A percentile compares a stretch with the other conserved stretches of the same genome.
Evolutionary conservation across 2,797 vertebrate species (phyloP).

Genomic region (Helicolenus hilgendorfi): DNA sequence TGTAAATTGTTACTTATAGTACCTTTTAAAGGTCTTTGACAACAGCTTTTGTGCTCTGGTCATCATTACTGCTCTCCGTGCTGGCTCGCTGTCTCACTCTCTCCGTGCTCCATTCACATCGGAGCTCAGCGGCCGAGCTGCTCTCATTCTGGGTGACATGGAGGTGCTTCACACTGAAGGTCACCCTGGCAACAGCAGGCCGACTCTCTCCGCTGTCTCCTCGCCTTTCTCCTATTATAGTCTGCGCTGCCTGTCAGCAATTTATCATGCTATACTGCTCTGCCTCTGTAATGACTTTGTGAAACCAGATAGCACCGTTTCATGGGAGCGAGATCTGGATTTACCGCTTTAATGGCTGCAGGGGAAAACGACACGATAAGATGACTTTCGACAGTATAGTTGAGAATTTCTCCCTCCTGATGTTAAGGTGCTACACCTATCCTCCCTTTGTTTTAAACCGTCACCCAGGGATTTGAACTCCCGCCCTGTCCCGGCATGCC

Average conservation of each 20-base stretch:
- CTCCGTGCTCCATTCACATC: neutral
- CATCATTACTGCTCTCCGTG: neutral
- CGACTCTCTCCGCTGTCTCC: conserved; percentile 37
- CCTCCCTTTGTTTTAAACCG: conserved; percentile 17
- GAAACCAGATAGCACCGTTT: conserved; percentile 55
- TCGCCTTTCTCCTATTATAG: conserved; percentile 70
- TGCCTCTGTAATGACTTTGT: conserved; percentile 59
- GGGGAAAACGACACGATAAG: neutral
- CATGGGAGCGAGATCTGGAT: neutral
- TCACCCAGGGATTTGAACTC: conserved; percentile 42
- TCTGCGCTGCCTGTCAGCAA: conserved; percentile 43
- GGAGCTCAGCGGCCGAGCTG: conserved; percentile 9
- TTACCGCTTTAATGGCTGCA: conserved; percentile 3
- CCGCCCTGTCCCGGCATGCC: conserved; percentile 15
- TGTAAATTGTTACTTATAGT: too few species aligned
- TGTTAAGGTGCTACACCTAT: neutral
- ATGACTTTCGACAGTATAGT: neutral
- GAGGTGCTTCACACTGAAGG: conserved; percentile 65
- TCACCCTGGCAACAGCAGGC: conserved; percentile 72
- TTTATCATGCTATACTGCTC: conserved; percentile 62
- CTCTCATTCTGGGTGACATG: conserved; percentile 49
- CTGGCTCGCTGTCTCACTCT: neutral
- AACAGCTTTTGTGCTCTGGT: neutral
- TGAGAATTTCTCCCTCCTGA: neutral
- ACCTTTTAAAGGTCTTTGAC: neutral